Percentiles rank a stretch among this genome's conserved stretches.
These are phyloP conservation scores for Eupelmus urozonus DNA, from an alignment of 2,888 invertebrate species.

Conservation along the genomic window DNA sequence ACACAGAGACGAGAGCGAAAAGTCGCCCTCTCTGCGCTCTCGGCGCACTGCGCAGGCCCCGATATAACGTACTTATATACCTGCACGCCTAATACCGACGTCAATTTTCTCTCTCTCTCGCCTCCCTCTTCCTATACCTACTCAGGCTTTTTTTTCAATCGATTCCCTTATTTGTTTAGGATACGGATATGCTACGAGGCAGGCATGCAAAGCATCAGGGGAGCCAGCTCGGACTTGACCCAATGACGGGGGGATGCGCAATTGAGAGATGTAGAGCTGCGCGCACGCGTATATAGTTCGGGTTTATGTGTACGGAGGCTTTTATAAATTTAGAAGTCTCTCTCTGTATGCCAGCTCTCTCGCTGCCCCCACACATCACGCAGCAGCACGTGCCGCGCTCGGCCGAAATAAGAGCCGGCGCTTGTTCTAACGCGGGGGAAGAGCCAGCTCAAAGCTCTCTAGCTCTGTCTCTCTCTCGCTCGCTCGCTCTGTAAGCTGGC, in stretches of 20 bases:
- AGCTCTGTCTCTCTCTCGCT: background rate
- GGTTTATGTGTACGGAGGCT: background rate
- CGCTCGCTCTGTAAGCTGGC: background rate
- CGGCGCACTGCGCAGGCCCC: constrained; percentile 18
- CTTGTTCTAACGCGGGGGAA: background rate
- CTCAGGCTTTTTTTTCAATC: background rate
- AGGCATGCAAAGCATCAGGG: background rate
- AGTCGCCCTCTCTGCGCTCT: too few species aligned
- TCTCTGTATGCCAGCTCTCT: background rate
- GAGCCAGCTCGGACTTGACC: constrained; percentile 10
- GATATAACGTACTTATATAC: background rate
- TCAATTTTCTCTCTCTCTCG: too few species aligned
- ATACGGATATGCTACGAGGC: too few species aligned
- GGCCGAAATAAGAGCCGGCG: constrained; percentile 36
- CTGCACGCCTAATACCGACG: background rate
- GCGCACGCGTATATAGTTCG: background rate
- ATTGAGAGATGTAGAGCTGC: background rate
- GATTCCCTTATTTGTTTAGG: background rate
- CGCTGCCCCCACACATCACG: background rate
- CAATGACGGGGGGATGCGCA: background rate
- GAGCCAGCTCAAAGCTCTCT: background rate
- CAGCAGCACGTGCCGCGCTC: constrained; percentile 24
- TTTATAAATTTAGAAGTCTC: constrained; percentile 30
- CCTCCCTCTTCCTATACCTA: too few species aligned
- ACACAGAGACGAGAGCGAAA: constrained; percentile 40